Percentiles rank a stretch among this genome's conserved stretches.
Evolutionary conservation across 2,888 invertebrate species (phyloP).

Genomic region (Stegana nigrithorax): DNA sequence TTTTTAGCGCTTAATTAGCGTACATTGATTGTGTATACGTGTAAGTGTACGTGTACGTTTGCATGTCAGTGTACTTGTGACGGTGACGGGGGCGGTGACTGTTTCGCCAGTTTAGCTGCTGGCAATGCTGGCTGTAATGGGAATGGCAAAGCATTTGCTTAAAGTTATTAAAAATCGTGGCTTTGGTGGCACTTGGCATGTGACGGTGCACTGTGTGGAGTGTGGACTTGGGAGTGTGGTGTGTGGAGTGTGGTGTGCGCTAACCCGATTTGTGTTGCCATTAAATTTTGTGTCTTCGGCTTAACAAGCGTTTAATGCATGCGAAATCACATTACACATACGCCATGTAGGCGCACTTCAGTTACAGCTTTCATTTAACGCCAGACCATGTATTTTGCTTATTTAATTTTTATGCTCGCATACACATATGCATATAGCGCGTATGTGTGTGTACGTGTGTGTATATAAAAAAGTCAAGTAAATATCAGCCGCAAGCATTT

Average conservation of each 20-base stretch:
- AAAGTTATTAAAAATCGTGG: not conserved
- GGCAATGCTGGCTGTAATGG: not conserved
- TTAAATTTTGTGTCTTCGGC: no score
- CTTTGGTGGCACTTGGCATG: not conserved
- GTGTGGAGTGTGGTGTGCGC: no score
- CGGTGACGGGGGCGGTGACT: no score
- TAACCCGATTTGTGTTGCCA: no score
- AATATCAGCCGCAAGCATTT: no score
- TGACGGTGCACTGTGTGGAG: not conserved
- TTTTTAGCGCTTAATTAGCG: slow-evolving; percentile 45
- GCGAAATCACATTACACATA: not conserved
- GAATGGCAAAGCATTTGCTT: no score
- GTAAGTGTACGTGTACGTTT: not conserved
- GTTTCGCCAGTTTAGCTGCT: not conserved
- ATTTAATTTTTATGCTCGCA: not conserved
- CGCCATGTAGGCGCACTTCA: not conserved
- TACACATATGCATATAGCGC: not conserved
- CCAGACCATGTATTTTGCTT: not conserved
- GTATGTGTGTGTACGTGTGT: not conserved
- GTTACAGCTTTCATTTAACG: not conserved
- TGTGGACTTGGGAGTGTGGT: no score
- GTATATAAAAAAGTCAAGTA: no score
- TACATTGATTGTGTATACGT: slow-evolving; percentile 26
- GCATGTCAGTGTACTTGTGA: no score
- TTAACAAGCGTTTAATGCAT: slow-evolving; percentile 3